Evolutionary conservation across 2,888 invertebrate species (phyloP), one percentile per base, ranked within the genome.

Genomic region (Ormyrus nitidulus): DNA sequence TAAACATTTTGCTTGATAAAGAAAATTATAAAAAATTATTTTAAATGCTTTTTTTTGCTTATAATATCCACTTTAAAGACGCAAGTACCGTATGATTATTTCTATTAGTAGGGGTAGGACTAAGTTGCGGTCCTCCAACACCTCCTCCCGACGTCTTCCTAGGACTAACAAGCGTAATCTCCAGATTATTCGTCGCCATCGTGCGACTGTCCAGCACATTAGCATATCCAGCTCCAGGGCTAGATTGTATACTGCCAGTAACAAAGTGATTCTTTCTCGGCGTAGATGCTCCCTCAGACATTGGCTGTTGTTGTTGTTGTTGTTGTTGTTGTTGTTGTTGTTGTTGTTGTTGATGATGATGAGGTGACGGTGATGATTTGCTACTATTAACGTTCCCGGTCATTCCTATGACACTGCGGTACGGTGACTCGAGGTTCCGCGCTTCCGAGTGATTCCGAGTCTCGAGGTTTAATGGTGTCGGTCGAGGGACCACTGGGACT

Each of bases 121-220:
- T 85, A 10, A 84, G 82, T 19, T 80, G 56, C 5, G 83, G 80
- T 5, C 56, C 10, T 5, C 77, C 79, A 58, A 68, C 62, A 19
- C 73, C n/a, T 77, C 81, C 46, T 46, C 62, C 66, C 0, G 74
- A 11, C 0, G 72, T 59, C 66, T 86, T 86, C 51, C 88, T 88
- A 0, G 93, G 92, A 78, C 92, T 92, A 0, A 95, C 95, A 81
- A 95, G 87, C 0, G 95, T 95, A 48, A 95, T 95, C 87, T 95
- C 95, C 73, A 95, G 88, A 86, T 90, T 90, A 58, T 95, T 95
- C 0, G 94, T 93, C 0, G 94, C 93, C 53, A 94, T 90, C 6
- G 91, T 90, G 54, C 92, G 87, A 13, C 91, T 91, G 61, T 92
- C 92, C 64, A 92, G 86, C 59, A 91, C 87, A 10, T 74, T 71